Evolutionary conservation across 2,797 vertebrate species (phyloP), one percentile per base, ranked within the genome.

Genomic region (Bovichtus diacanthus): DNA sequence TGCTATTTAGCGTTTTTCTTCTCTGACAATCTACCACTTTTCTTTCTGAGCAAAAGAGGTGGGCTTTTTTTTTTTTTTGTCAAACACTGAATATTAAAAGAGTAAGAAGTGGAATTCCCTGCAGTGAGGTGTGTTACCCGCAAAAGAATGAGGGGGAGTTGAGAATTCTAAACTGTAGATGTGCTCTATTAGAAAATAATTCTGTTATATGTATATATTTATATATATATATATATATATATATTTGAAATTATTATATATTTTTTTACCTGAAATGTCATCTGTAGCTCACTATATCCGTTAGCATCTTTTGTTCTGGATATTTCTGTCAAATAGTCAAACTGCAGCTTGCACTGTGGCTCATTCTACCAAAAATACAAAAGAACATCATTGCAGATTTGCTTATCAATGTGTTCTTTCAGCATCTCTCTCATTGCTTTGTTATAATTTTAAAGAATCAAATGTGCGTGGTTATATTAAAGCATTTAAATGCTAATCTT

Each of bases 1-100:
- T 93, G 91, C 96, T 97, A 95, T 97, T 98, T 96, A 94, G 89
- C 87, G 68, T 91, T 92, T 90, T 90, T 86, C 73, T 86, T 85
- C 69, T 87, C 80, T 93, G 88, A 94, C 88, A 92, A 84, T 88
- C 90, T 76, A 83, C 39, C 64, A 6, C 51, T 68, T 80, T 63
- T 50, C 67, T 85, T 86, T 87, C 78, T 54, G 84, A 85, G 88
- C 62, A 77, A 31, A 85, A 90, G 80, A 60, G 71, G 80, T 66
- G 74, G 36, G 80, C 27, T 85, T 81, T 80, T 76, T 67, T 72
- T 61, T 23, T 60, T 63, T 68, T 70, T 75, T 34, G 79, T 83
- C 87, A 91, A 85, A 92, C 84, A 73, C 85, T 83, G 87, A 88
- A 92, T 91, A 92, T 88, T 89, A 88, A 89, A 92, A 78, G 75